Conservation (phyloP, 1,140 invertebrate genomes). For the Philaenus spumarius region DNA sequence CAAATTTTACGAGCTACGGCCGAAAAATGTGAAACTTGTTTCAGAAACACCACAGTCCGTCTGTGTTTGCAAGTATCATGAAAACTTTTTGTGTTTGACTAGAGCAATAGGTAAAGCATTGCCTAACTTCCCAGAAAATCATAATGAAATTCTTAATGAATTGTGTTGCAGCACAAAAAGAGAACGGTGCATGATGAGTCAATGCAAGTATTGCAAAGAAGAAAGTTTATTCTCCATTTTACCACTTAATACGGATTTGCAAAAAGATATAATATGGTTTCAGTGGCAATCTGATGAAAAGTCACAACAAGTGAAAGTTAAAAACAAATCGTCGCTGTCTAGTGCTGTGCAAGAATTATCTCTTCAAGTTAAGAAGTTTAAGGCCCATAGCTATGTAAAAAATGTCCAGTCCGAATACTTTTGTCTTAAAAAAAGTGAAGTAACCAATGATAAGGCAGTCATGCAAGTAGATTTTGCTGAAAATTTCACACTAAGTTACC, state of each 20-base stretch:
- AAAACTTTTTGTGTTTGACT: background rate
- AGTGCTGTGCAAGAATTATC: no score
- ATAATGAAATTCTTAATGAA: constrained; percentile 1
- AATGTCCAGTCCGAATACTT: constrained; percentile 5
- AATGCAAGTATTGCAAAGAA: background rate
- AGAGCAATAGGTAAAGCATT: background rate
- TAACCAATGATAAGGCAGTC: background rate
- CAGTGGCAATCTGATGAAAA: no score
- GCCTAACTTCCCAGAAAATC: background rate
- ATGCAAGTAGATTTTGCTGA: constrained; percentile 8
- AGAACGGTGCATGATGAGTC: background rate
- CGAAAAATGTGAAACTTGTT: background rate
- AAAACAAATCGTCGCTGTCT: no score
- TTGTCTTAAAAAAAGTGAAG: background rate
- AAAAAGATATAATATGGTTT: no score
- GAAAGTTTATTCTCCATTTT: no score
- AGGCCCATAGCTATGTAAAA: constrained; percentile 4
- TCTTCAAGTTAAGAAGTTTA: no score
- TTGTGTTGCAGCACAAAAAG: background rate
- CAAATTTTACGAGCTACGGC: background rate
- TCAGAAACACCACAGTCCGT: constrained; percentile 1
- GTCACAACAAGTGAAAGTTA: no score
- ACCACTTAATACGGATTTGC: no score
- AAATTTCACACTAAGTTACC: constrained; percentile 4
- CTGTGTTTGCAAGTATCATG: constrained; percentile 1